Base-by-base conservation (phyloP, 1,140 invertebrate species). In the Nasonia giraulti region DNA sequence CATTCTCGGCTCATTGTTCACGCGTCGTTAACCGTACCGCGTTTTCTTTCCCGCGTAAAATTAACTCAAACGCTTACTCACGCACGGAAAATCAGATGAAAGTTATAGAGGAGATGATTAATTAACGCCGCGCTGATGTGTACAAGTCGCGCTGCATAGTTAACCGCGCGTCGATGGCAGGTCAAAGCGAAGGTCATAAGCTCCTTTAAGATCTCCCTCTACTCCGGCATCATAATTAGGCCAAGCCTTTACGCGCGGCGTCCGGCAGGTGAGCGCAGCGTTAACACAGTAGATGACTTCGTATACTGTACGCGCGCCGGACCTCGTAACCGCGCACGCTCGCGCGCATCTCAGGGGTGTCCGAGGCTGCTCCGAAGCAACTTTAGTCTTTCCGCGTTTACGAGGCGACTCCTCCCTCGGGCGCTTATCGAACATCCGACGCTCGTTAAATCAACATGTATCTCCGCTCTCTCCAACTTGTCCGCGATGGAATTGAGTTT, bases 321-420 rank as follows among this genome's bases (percentile, higher is more conserved):
- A 82, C 73, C 31, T 76, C 17, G 27, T 76, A 76, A 76, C 31
- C 8, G 50, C 2, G 27, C n/a, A n/a, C 62, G 75, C 55, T 17
- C 47, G 50, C 2, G 27, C 62, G 75, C 55, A 44, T 76, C 74
- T 76, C 81, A 47, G 31, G 50, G 37, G 33, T 33, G 8, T 71
- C n/a, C 14, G 5, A 3, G 2, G 55, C 20, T 14, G 8, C 12
- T 50, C 27, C 27, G n/a, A 44, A 20, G 74, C 10, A 73, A 81
- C 80, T 83, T 76, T 76, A 31, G 74, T 76, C 74, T 76, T 83
- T 47, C 81, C n/a, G n/a, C 20, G 37, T 40, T 76, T 66, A 76
- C 33, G 31, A 83, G 44, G 3, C 17, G 6, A 7, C 55, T 4
- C 0, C 55, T 17, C 17, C 55, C 33, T 23, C n/a, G 2, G 47